A percentile compares a stretch with the other conserved stretches of the same genome.
Conservation (phyloP, 30 jellyfish, hydroid and myxozoan species). For the Sanderia malayensis region DNA sequence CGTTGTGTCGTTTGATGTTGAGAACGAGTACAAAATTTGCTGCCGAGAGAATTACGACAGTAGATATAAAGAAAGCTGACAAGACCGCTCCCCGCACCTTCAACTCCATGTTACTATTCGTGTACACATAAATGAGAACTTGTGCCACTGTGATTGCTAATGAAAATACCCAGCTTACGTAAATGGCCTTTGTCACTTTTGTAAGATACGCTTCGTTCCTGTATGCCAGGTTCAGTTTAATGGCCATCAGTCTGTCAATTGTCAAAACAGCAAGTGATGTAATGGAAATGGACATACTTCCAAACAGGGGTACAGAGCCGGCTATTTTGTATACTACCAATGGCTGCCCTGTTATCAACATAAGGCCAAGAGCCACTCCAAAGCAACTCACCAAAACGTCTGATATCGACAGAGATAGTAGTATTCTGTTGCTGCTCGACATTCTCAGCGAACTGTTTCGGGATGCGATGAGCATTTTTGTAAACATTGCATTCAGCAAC, state of each 20-base stretch:
- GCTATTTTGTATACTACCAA: background rate
- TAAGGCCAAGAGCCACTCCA: background rate
- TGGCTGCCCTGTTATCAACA: slow-evolving; percentile 20
- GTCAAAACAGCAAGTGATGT: slow-evolving; percentile 12
- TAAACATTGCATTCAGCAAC: background rate
- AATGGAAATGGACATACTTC: slow-evolving; percentile 19
- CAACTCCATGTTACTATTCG: background rate
- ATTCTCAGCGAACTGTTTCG: background rate
- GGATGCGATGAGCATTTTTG: background rate
- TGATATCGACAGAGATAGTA: background rate
- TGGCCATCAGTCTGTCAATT: slow-evolving; percentile 3
- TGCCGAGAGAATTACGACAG: background rate
- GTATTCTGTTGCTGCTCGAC: background rate
- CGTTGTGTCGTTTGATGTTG: slow-evolving; percentile 1
- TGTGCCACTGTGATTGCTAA: background rate
- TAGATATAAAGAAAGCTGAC: slow-evolving; percentile 9
- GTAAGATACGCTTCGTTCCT: background rate
- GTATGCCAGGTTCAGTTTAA: slow-evolving; percentile 1
- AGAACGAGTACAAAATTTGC: background rate
- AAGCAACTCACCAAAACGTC: slow-evolving; percentile 1
- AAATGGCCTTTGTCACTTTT: background rate
- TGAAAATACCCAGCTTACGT: slow-evolving; percentile 6
- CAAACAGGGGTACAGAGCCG: slow-evolving; percentile 11
- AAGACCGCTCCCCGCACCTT: background rate
- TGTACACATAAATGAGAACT: background rate